These are phyloP conservation scores for Asteroscopus sphinx DNA, from an alignment of 2,888 invertebrate genomes.

Conservation along the genomic window DNA sequence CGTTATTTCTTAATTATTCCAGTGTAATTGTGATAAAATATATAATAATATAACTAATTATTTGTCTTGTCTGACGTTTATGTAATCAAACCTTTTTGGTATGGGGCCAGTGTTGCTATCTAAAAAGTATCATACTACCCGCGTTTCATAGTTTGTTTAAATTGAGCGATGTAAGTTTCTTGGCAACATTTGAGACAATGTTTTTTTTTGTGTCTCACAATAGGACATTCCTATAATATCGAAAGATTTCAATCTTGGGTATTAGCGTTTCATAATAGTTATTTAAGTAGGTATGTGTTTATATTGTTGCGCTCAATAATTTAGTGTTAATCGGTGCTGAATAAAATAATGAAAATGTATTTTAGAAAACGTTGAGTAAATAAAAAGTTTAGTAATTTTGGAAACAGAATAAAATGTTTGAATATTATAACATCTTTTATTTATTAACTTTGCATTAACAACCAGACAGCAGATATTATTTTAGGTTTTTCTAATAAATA, in stretches of 20 bases:
- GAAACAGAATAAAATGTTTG: constrained; percentile 59
- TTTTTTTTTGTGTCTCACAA: constrained; percentile 38
- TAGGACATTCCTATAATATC: constrained; percentile 61
- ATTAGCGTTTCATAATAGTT: constrained; percentile 51
- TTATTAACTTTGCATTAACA: constrained; percentile 10
- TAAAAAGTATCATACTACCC: constrained; percentile 10
- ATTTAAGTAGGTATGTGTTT: constrained; percentile 58
- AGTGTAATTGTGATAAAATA: constrained; percentile 56
- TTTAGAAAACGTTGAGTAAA: constrained; percentile 60
- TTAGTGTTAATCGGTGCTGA: constrained; percentile 71
- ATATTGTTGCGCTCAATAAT: constrained; percentile 66
- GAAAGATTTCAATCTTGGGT: constrained; percentile 50
- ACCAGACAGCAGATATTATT: background rate
- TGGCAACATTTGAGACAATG: constrained; percentile 36
- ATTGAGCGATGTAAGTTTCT: constrained; percentile 4
- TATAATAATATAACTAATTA: constrained; percentile 19
- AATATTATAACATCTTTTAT: constrained; percentile 54
- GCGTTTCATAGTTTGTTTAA: constrained; percentile 2
- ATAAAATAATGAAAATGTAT: constrained; percentile 61
- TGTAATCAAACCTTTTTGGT: constrained; percentile 29
- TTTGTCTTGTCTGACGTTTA: constrained; percentile 18
- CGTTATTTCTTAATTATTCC: constrained; percentile 55
- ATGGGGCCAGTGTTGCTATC: constrained; percentile 44
- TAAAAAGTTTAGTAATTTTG: constrained; percentile 61
- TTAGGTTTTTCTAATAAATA: too few species aligned